phyloP scores from a whole-genome alignment of 2,888 invertebrate genomes.

The Oscheius myriophilus region DNA sequence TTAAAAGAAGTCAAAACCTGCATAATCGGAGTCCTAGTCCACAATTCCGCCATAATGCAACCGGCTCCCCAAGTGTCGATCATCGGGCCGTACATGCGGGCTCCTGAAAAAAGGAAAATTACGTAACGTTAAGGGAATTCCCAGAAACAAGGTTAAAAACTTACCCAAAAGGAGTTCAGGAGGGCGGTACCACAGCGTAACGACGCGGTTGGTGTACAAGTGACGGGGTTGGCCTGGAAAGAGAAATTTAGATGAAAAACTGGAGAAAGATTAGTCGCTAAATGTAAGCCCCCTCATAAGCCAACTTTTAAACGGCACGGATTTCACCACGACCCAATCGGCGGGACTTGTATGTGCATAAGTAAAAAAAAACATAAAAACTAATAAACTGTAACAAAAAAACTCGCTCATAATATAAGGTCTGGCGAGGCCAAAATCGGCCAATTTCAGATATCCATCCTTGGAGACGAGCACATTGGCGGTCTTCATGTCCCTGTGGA shows the following conservation, averaged over 20 bases:
- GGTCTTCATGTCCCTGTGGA: constrained; percentile 97
- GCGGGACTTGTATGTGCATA: too few relatives aligned
- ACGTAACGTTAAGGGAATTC: too few relatives aligned
- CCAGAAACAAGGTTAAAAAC: too few relatives aligned
- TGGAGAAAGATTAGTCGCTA: too few relatives aligned
- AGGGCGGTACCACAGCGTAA: constrained; percentile 90
- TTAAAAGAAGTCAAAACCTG: constrained; percentile 61
- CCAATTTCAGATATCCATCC: constrained; percentile 90
- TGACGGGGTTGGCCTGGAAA: constrained; percentile 7
- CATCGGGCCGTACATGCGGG: constrained; percentile 90
- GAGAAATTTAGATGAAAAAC: constrained; percentile 32
- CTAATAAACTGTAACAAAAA: too few relatives aligned
- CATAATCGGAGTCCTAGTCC: constrained; percentile 82
- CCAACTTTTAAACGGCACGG: too few relatives aligned
- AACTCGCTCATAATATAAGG: constrained; percentile 71
- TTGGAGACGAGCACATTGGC: constrained; percentile 97
- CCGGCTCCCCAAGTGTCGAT: constrained; percentile 93
- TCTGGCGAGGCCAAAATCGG: constrained; percentile 95
- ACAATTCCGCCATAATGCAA: constrained; percentile 99
- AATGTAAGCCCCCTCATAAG: too few relatives aligned
- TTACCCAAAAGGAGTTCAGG: constrained; percentile 70
- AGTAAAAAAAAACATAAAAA: too few relatives aligned
- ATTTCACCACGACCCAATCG: too few relatives aligned
- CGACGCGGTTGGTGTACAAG: constrained; percentile 98
- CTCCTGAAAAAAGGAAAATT: too few relatives aligned